Base-by-base conservation (phyloP, 2,888 invertebrate genomes). In the Archips crataeganus region DNA sequence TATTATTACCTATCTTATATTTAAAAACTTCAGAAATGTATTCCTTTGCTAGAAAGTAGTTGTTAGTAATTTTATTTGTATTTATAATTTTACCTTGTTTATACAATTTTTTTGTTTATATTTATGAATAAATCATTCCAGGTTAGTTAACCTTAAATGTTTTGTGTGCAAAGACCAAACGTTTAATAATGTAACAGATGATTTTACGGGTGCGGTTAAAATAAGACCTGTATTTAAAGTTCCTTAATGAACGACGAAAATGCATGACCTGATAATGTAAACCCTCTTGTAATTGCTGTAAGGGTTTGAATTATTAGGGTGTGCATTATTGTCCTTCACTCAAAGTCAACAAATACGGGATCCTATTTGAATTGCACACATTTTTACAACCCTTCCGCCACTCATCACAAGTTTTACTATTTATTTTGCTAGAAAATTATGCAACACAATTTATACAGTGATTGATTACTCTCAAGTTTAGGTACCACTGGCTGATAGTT, bases 91-190 rank as follows among this genome's bases (percentile, higher is more conserved):
- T 11, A 32, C 57, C 57, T 32, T 57, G 32, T 32, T 57, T 57
- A 32, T 32, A 9, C 32, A 23, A 10, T 32, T 54, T 23, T 54
- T 54, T 54, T 23, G 23, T 23, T 9, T 15, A 2, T 54, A 15
- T 57, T 32, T 32, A 57, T 57, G 32, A 57, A 15, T 54, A 15
- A 54, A 57, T 11, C 57, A 57, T 57, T 57, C 57, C 57, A 57
- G 39, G 39, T 39, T 39, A 57, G 3, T 10, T 3, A 57, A 10
- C 57, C 3, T 57, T 32, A 32, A 57, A 32, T 57, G 32, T 57
- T 57, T 32, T 32, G 15, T 42, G 13, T 3, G 42, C 61, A 61
- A 61, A 9, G n/a, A 60, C 8, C 36, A 36, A 60, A 60, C n/a
- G 0, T 60, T 36, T 10, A 36, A 13, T 13, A 13, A 13, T 4